Evolutionary conservation across 1,140 invertebrate species (phyloP), one percentile per base, ranked within the genome.

Genomic region (Zaprionus lachaisei): DNA sequence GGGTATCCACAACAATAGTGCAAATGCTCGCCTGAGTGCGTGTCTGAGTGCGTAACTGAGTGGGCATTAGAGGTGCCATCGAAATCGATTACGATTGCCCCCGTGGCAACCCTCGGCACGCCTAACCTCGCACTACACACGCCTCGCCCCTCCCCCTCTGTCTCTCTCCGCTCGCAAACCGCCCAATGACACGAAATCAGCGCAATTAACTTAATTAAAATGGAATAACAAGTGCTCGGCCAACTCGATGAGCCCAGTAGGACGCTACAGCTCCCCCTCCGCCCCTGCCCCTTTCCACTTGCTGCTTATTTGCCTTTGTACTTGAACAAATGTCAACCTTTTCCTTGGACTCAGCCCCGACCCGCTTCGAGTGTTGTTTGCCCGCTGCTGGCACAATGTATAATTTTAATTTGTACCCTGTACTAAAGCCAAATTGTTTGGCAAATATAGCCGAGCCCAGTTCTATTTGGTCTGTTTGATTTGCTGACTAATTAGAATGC

Each of bases 201-300:
- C 67, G 83, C 87, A 91, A 91, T 91, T 91, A 91, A 91, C 81
- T 91, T 91, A 91, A 91, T 91, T 91, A 91, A 91, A 91, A 87
- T 87, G 81, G 62, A 91, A 91, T 91, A 91, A 91, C 87, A 91
- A 91, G 87, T 91, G 79, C 77, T 91, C 76, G 75, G 67, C 65
- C 76, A 70, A 24, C 14, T 60, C 22, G 62, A 57, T 79, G 75
- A 64, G 72, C 17, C 34, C 47, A 38, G 58, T 72, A 64, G 69
- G 56, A 37, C 26, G 41, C 47, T 17, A 20, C 15, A n/a, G 15
- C 44, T 58, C 24, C 17, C 37, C 17, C 11, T 2, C 47, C 11
- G 2, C 17, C 9, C 17, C 11, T 11, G 9, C 12, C n/a, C n/a
- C 6, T 7, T 17, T n/a, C n/a, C 1, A 11, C 7, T 26, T 4